Percentiles rank a stretch among this genome's conserved stretches.
phyloP scores from a whole-genome alignment of 1,140 invertebrate species.

The Scaptomyza graminum region DNA sequence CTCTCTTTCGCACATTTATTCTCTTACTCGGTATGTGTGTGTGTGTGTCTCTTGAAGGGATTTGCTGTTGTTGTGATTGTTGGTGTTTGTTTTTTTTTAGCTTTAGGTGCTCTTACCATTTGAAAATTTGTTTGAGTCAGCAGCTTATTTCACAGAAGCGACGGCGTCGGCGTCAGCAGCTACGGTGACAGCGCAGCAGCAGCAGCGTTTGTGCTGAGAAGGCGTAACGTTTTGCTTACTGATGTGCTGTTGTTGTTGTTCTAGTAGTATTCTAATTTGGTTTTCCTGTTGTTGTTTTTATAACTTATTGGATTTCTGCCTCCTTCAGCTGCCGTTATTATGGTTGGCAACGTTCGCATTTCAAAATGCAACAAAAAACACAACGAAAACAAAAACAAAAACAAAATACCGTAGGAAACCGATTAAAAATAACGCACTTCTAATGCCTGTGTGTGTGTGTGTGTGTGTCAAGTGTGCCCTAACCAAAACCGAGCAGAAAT shows the following conservation, averaged over 20 bases:
- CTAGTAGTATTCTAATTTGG: conserved; percentile 11
- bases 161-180: conserved; percentile 28
- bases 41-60: neutral
- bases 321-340: conserved; percentile 15
- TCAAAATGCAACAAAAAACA: conserved; percentile 25
- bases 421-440: conserved; percentile 64
- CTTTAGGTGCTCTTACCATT: conserved; percentile 75
- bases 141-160: conserved; percentile 51
- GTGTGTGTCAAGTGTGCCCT: conserved; percentile 10
- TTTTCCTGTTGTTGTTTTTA: conserved; percentile 17
- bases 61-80: conserved; percentile 6
- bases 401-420: conserved; percentile 17
- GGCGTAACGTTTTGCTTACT: conserved; percentile 57
- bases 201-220: conserved; percentile 61
- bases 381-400: conserved; percentile 4
- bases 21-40: neutral
- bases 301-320: conserved; percentile 29
- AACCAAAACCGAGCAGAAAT: conserved; percentile 26
- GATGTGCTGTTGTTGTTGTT: conserved; percentile 12
- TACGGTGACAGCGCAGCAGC: conserved; percentile 10
- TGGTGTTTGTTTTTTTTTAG: conserved; percentile 20
- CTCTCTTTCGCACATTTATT: neutral
- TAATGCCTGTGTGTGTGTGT: conserved; percentile 1
- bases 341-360: conserved; percentile 47
- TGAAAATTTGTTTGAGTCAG: conserved; percentile 70